These are phyloP conservation scores for Ceyx cyanopectus DNA, from an alignment of 2,113 vertebrate genomes.

Conservation along the genomic window DNA sequence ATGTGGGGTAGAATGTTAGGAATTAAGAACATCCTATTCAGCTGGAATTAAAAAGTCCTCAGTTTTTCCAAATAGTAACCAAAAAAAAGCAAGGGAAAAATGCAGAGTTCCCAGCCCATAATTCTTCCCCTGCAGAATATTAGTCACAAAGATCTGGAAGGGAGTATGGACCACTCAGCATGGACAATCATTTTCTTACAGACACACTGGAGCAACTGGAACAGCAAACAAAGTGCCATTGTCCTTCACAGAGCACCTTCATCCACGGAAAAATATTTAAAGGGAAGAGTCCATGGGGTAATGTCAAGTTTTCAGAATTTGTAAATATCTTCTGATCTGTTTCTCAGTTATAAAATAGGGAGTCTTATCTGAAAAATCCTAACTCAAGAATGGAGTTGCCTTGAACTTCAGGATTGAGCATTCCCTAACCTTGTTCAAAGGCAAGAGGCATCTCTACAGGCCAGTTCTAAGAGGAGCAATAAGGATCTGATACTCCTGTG, in stretches of 20 bases:
- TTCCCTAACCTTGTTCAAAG: slow-evolving; percentile 54
- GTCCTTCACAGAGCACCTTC: neutral
- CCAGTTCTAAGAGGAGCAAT: slow-evolving; percentile 3
- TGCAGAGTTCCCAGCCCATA: neutral
- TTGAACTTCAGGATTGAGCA: neutral
- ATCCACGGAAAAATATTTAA: neutral
- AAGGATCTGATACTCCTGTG: slow-evolving; percentile 21
- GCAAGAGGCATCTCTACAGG: neutral
- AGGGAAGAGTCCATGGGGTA: neutral
- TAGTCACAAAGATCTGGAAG: neutral
- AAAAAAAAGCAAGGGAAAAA: neutral
- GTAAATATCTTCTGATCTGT: neutral
- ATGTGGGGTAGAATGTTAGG: neutral
- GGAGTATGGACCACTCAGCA: neutral
- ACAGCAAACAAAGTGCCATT: neutral
- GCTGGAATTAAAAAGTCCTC: neutral
- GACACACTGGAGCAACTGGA: neutral
- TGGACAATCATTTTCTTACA: neutral
- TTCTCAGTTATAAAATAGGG: neutral
- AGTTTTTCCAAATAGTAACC: neutral
- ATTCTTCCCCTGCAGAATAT: neutral
- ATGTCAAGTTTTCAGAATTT: neutral
- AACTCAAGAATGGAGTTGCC: neutral
- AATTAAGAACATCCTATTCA: neutral
- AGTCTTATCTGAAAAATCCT: neutral